Conservation (phyloP, 2,113 vertebrate species). For the Cariama cristata region DNA sequence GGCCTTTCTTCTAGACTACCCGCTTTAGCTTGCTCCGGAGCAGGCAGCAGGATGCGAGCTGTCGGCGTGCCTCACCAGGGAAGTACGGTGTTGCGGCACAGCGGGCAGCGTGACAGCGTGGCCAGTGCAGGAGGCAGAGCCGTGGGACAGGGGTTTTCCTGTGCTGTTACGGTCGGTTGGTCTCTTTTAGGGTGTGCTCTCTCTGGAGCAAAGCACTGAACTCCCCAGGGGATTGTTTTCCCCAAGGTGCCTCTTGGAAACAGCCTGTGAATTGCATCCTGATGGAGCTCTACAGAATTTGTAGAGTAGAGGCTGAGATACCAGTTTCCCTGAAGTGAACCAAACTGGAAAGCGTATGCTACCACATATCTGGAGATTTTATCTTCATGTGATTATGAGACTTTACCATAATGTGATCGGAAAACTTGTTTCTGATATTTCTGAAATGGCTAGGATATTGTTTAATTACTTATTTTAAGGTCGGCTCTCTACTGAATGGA, state of each 20-base stretch:
- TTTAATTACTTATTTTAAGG: neutral
- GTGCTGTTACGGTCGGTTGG: fast-evolving
- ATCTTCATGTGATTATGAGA: neutral
- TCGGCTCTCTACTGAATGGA: neutral
- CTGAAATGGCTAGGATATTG: neutral
- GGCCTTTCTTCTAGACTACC: neutral
- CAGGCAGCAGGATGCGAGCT: neutral
- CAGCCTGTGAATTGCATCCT: neutral
- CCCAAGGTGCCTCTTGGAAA: neutral
- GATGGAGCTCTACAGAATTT: neutral
- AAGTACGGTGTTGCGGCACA: neutral
- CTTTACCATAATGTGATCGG: neutral
- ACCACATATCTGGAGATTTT: neutral
- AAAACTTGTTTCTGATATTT: neutral
- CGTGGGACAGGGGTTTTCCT: neutral
- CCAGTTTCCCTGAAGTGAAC: neutral
- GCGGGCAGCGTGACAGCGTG: neutral
- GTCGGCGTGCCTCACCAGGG: neutral
- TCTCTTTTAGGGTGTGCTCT: neutral
- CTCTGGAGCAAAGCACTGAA: neutral
- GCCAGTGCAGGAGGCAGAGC: neutral
- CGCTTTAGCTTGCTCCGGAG: neutral
- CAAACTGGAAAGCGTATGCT: neutral
- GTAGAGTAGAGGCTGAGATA: neutral
- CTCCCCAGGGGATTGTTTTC: neutral